phyloP scores from a whole-genome alignment of 2,797 vertebrate species.

The Lindbergichthys nudifrons region DNA sequence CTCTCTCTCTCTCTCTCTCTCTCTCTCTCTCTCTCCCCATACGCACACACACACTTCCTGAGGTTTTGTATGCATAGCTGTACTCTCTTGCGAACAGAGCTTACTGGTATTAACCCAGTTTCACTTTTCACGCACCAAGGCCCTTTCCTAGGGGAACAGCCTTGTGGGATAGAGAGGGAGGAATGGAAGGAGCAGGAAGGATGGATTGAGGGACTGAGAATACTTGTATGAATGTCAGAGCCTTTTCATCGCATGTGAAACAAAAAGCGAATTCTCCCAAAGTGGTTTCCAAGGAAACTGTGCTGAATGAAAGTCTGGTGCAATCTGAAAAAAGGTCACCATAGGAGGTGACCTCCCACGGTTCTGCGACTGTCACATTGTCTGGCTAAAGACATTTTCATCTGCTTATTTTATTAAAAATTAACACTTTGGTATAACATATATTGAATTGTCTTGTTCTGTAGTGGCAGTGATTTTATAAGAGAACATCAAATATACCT shows the following conservation, averaged over 20 bases:
- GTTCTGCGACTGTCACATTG: slow-evolving; percentile 34
- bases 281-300: slow-evolving; percentile 75
- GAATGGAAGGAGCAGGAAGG: slow-evolving; percentile 58
- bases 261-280: slow-evolving; percentile 56
- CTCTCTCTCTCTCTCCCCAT: neutral
- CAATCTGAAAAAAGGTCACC: slow-evolving; percentile 58
- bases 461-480: neutral
- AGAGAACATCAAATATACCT: neutral
- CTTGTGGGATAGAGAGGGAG: slow-evolving; percentile 59
- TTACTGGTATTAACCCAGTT: slow-evolving; percentile 87
- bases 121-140: slow-evolving; percentile 76
- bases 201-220: slow-evolving; percentile 57
- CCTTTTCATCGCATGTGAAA: slow-evolving; percentile 60
- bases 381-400: slow-evolving; percentile 27
- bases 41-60: slow-evolving; percentile 62
- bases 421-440: slow-evolving; percentile 7
- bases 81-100: slow-evolving; percentile 80
- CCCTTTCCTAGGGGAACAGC: slow-evolving; percentile 71
- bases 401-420: slow-evolving; percentile 34
- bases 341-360: slow-evolving; percentile 56
- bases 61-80: slow-evolving; percentile 82
- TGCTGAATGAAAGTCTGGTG: slow-evolving; percentile 48
- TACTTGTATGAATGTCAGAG: slow-evolving; percentile 69
- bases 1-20: slow-evolving; percentile 1
- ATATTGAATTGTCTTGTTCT: neutral